Evolutionary conservation across 2,888 invertebrate species (phyloP).

Genomic region (Leptarthrus brevirostris): DNA sequence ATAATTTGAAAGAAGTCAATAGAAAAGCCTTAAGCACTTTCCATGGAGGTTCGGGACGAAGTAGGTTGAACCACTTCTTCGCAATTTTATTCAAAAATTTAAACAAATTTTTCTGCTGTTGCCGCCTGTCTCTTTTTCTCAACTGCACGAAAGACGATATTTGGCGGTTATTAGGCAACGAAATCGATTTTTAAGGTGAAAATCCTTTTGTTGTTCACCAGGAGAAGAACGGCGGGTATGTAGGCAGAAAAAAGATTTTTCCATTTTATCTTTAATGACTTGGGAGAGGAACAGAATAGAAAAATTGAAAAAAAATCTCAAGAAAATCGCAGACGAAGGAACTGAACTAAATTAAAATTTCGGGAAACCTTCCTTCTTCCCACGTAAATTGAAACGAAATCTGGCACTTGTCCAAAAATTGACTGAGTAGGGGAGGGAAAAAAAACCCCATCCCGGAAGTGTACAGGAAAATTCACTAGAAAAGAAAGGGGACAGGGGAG

Average conservation of each 20-base stretch:
- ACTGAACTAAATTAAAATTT: constrained; percentile 15
- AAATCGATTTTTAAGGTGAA: constrained; percentile 38
- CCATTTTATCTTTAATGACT: constrained; percentile 25
- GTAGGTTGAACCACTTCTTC: background rate
- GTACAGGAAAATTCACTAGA: too few species aligned
- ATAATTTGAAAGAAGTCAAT: background rate
- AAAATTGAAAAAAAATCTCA: background rate
- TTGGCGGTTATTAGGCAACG: constrained; percentile 10
- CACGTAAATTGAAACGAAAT: constrained; percentile 16
- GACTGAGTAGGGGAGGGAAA: background rate
- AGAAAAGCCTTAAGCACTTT: constrained; percentile 3
- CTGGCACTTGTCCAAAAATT: constrained; percentile 32
- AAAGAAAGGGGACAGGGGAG: background rate
- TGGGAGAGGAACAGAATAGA: background rate
- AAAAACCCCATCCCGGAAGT: too few species aligned
- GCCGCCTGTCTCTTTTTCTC: background rate
- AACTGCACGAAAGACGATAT: background rate
- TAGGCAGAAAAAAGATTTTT: background rate
- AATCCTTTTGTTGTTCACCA: constrained; percentile 14
- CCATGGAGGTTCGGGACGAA: background rate
- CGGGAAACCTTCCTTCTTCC: background rate
- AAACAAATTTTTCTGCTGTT: background rate
- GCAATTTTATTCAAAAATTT: background rate
- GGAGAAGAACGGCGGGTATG: background rate
- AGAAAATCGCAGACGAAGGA: background rate